Percentiles rank a stretch among this genome's conserved stretches.
These are phyloP conservation scores for Micrastur ruficollis DNA, from an alignment of 2,797 vertebrate genomes.

Conservation along the genomic window DNA sequence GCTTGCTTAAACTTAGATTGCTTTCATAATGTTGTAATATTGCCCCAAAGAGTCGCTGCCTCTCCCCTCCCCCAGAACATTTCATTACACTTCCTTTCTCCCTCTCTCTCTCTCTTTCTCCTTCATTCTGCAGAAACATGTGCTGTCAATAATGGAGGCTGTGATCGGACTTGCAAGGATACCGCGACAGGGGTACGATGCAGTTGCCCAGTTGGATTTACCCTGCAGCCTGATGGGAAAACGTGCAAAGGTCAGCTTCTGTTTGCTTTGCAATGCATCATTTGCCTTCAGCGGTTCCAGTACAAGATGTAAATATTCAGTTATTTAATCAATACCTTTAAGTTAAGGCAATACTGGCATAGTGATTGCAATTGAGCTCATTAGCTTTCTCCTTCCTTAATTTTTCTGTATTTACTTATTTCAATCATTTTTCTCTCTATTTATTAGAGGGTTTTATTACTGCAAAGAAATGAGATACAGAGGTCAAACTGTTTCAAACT, in stretches of 20 bases:
- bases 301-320: slow-evolving; percentile 38
- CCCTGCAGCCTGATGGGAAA: slow-evolving; percentile 94
- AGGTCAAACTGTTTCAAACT: not conserved
- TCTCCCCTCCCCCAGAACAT: slow-evolving; percentile 49
- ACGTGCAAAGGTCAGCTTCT: slow-evolving; percentile 95
- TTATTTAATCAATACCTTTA: slow-evolving; percentile 32
- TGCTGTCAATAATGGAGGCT: slow-evolving; percentile 96
- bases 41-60: not conserved
- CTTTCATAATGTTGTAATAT: not conserved
- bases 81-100: slow-evolving; percentile 54
- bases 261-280: slow-evolving; percentile 69
- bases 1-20: slow-evolving; percentile 20
- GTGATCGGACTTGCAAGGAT: slow-evolving; percentile 96
- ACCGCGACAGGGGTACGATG: slow-evolving; percentile 95
- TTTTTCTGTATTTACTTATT: not conserved
- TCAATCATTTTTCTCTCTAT: not conserved
- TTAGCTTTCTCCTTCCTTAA: not conserved
- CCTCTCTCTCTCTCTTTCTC: slow-evolving; percentile 29
- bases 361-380: not conserved
- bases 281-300: slow-evolving; percentile 33
- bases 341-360: not conserved
- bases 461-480: not conserved
- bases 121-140: slow-evolving; percentile 88
- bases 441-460: not conserved
- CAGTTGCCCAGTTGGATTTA: slow-evolving; percentile 97